A percentile compares a stretch with the other conserved stretches of the same genome.
Conservation (phyloP, 2,888 invertebrate species). For the Panzeria rudis region DNA sequence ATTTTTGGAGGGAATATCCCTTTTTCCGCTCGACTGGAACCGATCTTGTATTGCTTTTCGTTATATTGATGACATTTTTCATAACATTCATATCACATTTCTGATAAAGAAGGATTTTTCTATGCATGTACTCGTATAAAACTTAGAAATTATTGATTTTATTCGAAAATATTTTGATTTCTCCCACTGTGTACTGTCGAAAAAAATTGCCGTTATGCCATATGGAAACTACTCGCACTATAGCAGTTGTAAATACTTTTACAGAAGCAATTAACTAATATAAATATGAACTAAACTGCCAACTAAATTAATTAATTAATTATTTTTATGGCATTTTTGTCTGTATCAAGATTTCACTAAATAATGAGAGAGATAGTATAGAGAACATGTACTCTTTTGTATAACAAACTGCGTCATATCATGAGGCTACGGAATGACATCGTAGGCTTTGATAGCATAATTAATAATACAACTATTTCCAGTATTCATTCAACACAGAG, state of each 20-base stretch:
- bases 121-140: too few species aligned
- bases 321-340: background rate
- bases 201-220: too few species aligned
- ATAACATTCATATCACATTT: too few species aligned
- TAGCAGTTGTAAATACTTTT: background rate
- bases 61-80: too few species aligned
- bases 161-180: too few species aligned
- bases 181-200: too few species aligned
- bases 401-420: conserved; percentile 11
- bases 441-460: conserved; percentile 20
- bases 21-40: too few species aligned
- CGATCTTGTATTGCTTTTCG: too few species aligned
- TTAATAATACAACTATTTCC: conserved; percentile 18
- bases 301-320: conserved; percentile 29
- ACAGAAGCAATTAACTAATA: conserved; percentile 34
- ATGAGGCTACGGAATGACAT: background rate
- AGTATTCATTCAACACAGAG: conserved; percentile 1
- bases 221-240: background rate
- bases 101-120: too few species aligned
- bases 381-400: background rate
- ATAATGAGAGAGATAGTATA: conserved; percentile 12
- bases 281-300: background rate
- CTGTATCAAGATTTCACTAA: conserved; percentile 1
- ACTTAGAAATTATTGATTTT: too few species aligned
- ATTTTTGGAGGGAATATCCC: too few species aligned